Evolutionary conservation across 64 coral and sea anemone species (phyloP).

Genomic region (Montipora foliosa): DNA sequence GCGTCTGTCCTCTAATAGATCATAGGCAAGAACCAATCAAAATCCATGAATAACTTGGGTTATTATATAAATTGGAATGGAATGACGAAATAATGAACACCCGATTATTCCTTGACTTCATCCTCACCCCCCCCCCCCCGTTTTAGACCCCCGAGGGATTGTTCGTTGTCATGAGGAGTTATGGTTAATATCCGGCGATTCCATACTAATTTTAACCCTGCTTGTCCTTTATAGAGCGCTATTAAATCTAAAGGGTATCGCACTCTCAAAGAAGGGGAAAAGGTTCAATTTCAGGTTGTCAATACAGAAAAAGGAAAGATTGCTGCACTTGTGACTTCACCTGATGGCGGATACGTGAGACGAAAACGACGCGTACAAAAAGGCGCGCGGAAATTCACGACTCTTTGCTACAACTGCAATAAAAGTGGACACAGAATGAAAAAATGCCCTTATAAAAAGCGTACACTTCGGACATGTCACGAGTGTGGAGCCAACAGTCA

Average conservation of each 20-base stretch:
- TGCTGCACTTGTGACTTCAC: slow-evolving; percentile 80
- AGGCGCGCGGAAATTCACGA: slow-evolving; percentile 88
- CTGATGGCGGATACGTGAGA: slow-evolving; percentile 68
- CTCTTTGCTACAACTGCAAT: slow-evolving; percentile 92
- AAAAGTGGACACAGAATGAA: slow-evolving; percentile 79
- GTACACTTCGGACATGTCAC: slow-evolving; percentile 66
- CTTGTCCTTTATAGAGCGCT: slow-evolving; percentile 64
- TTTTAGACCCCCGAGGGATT: no score
- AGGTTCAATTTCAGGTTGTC: slow-evolving; percentile 76
- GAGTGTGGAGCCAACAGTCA: slow-evolving; percentile 80
- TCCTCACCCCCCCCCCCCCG: no score
- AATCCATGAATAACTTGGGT: no score
- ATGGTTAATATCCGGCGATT: no score
- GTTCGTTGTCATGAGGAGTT: no score
- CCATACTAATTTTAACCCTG: no score
- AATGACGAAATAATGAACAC: no score
- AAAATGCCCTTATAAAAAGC: slow-evolving; percentile 83
- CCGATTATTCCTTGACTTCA: no score
- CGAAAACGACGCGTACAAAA: slow-evolving; percentile 74
- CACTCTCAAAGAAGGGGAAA: slow-evolving; percentile 81
- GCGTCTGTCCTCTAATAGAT: no score
- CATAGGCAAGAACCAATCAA: no score
- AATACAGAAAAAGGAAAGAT: slow-evolving; percentile 85
- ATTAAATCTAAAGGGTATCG: slow-evolving; percentile 89
- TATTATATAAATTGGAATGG: no score